Base-by-base conservation (phyloP, 1,140 invertebrate genomes). In the Drosophila mauritiana region DNA sequence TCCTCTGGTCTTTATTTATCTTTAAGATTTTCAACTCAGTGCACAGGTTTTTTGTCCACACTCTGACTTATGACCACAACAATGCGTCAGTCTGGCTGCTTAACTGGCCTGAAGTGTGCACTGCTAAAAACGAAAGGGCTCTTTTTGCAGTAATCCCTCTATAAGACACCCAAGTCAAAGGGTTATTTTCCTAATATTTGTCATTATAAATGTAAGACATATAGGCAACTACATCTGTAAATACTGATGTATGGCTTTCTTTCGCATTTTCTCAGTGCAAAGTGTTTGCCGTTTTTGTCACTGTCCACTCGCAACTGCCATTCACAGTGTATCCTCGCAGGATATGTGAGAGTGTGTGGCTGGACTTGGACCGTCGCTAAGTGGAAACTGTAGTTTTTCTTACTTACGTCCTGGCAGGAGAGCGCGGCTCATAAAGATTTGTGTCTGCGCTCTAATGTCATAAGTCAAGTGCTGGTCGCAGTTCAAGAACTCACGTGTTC, bases 311-410 rank as follows among this genome's bases (percentile, higher is more conserved):
- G 40, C 58, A 73, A 65, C 79, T 89, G 83, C 83, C 83, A 89
- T 67, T 88, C 73, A 80, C 84, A 80, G 84, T 53, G 67, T 62
- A 52, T 75, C 68, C 70, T 55, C 51, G 59, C 78, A 53, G 22
- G 42, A 40, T 62, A 51, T 57, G 46, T 68, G 61, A 20, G 40
- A 45, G 49, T 74, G 49, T 59, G 43, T 58, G 70, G 62, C 73
- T 49, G 40, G 73, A 69, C 82, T 72, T 81, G 75, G 74, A 43
- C 52, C 72, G 52, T 37, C 54, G 63, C 76, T 89, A 89, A 89
- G 84, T 89, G 84, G 84, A 89, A 89, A 89, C 61, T 84, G 84
- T 89, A 89, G 84, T 89, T 89, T 89, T 89, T 89, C 84, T 89
- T 89, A 89, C 84, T 89, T 89, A 89, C 48, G 70, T 70, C 75